phyloP scores from a whole-genome alignment of 1,140 invertebrate genomes.

The Teleopsis dalmanni region DNA sequence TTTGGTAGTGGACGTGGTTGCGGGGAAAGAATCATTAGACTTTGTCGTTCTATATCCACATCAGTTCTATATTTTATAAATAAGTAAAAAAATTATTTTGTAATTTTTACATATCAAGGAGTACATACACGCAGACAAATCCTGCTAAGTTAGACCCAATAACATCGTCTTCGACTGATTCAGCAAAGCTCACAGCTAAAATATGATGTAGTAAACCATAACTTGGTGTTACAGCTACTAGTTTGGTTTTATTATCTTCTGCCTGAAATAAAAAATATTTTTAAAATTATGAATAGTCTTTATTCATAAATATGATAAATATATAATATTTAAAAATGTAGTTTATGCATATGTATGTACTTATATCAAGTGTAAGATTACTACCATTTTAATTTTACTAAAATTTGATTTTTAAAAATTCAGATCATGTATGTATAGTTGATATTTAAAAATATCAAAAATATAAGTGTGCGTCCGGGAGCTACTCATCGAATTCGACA shows the following conservation, averaged over 20 bases:
- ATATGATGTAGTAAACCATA: constrained; percentile 78
- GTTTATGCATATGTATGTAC: too few species aligned
- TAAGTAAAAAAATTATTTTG: not conserved
- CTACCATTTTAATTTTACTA: too few species aligned
- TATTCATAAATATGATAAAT: not conserved
- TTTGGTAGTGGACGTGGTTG: constrained; percentile 85
- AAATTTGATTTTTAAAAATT: too few species aligned
- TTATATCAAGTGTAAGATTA: too few species aligned
- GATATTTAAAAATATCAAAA: too few species aligned
- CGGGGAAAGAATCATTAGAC: constrained; percentile 82
- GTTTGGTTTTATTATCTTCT: constrained; percentile 85
- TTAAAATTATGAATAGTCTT: not conserved
- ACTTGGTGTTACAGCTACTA: constrained; percentile 72
- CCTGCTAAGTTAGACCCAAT: constrained; percentile 84
- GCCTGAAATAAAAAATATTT: constrained; percentile 32
- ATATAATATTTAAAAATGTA: too few species aligned
- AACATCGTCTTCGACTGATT: constrained; percentile 66
- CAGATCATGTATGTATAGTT: too few species aligned
- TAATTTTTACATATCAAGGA: not conserved
- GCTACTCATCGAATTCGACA: too few species aligned
- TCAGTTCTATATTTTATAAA: constrained; percentile 61
- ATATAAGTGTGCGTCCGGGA: too few species aligned
- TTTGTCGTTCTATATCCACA: constrained; percentile 80
- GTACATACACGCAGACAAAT: constrained; percentile 87
- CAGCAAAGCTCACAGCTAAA: constrained; percentile 77